Evolutionary conservation across 2,113 vertebrate genomes (phyloP), one percentile per base, ranked within the genome.

Genomic region (Ctenomys sociabilis): DNA sequence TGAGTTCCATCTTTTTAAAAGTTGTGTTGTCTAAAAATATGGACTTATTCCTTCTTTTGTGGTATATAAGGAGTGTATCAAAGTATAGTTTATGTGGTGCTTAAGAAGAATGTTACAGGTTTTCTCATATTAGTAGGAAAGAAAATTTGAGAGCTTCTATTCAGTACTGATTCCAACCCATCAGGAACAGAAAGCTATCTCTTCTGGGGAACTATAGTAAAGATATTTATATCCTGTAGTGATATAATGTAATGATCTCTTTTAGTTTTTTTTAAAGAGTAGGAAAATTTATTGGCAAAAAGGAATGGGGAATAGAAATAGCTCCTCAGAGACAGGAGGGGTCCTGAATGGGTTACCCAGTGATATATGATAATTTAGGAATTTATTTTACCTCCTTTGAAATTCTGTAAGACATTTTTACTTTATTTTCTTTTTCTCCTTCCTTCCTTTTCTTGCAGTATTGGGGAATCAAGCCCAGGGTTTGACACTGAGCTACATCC

Each of bases 21-120:
- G 40, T 72, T 59, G 2, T 52, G 1, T 91, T 92, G 5, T 91
- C 32, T 85, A 77, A 94, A 88, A 43, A 57, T n/a, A 88, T 30
- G 83, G 61, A 94, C 37, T 77, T 85, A n/a, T 92, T 90, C n/a
- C 83, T 95, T 11, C 32, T 89, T 89, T 87, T 92, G 45, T 66
- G 90, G 72, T 82, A 24, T 72, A 40, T 88, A 52, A 88, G n/a
- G 68, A 91, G 54, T 88, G 26, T 66, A 85, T 93, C 40, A 96
- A 75, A 96, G 78, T 94, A 49, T 12, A 12, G 28, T 88, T 94
- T 93, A 80, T 87, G 0, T 95, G 64, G 24, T 54, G 28, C 8
- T 66, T 72, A 54, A 59, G 7, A 54, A 90, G 75, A 86, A 88
- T 0, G 24, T 64, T 90, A 35, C 40, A 17, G 19, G 83, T 90